Base-by-base conservation (phyloP, 2,113 vertebrate genomes). In the Hemibagrus wyckioides region DNA sequence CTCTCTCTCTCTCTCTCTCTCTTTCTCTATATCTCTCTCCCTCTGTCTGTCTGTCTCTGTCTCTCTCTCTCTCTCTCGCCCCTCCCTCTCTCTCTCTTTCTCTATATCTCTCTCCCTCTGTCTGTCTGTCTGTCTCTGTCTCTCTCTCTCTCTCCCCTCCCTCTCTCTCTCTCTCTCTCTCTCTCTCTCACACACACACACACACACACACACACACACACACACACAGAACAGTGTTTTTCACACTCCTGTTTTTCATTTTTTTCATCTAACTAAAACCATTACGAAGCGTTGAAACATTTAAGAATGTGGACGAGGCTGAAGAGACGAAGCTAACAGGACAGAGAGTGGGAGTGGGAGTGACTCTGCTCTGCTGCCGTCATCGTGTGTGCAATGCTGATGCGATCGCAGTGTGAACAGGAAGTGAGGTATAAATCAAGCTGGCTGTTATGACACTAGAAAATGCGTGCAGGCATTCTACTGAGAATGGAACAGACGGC, bases 361-460 rank as follows among this genome's bases (percentile, higher is more conserved):
- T 33, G 44, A 8, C 9, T 48, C 44, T 65, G 69, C 41, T 52
- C n/a, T 36, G 33, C 19, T 54, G 36, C 73, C 23, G 71, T 28
- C 65, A 67, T 82, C 83, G 82, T 15, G 15, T 5, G 13, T 52
- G 33, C 52, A 57, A 36, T 23, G 25, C 80, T 71, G 61, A 79
- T 41, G 86, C 50, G 61, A 44, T 83, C 28, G 25, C 28, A 54
- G 39, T 41, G 56, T n/a, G 65, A 87, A 90, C 88, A 90, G 90
- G 90, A 89, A 84, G 86, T 88, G 75, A 89, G 28, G 83, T 88
- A 84, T 85, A 87, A 87, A 90, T 85, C 83, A 87, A 56, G 83
- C 71, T 83, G 87, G 79, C 71, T 54, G 57, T 59, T 75, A 82
- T 59, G 77, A 82, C 85, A 82, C 44, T 28, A 30, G 54, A 84